Conservation (phyloP, 2,888 invertebrate genomes). For the Xestobium rufovillosum region DNA sequence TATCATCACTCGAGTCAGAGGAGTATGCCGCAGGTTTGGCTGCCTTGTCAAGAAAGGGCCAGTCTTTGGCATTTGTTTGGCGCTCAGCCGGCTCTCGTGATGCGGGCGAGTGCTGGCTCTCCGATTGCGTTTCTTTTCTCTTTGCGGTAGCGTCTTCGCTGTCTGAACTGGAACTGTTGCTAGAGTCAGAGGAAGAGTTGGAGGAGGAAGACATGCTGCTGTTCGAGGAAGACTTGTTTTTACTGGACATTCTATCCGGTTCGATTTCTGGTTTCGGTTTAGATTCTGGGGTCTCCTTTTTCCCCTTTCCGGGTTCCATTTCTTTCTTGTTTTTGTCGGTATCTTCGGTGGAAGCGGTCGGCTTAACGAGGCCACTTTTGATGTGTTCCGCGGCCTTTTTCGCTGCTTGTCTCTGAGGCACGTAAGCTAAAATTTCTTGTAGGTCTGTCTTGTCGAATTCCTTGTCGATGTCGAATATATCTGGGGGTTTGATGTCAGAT, state of each 20-base stretch:
- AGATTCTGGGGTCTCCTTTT: constrained; percentile 20
- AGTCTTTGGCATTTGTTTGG: constrained; percentile 49
- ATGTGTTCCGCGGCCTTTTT: constrained; percentile 88
- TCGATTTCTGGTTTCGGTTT: constrained; percentile 24
- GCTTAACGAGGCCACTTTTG: constrained; percentile 66
- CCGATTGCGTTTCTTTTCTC: constrained; percentile 35
- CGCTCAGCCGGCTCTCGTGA: constrained; percentile 37
- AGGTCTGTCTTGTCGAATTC: constrained; percentile 54
- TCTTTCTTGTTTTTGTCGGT: constrained; percentile 35
- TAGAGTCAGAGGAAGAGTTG: constrained; percentile 44
- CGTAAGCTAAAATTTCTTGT: constrained; percentile 66
- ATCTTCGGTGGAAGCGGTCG: constrained; percentile 32
- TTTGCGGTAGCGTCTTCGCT: constrained; percentile 47
- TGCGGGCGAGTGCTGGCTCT: constrained; percentile 34
- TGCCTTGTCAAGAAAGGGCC: constrained; percentile 75
- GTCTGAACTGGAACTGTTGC: constrained; percentile 50
- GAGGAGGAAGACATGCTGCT: constrained; percentile 48
- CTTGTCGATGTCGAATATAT: constrained; percentile 54
- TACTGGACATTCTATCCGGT: constrained; percentile 38
- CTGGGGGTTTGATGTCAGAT: constrained; percentile 41
- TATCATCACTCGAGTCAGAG: constrained; percentile 50
- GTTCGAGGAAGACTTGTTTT: constrained; percentile 50
- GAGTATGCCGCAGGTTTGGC: constrained; percentile 58
- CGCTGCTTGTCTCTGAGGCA: constrained; percentile 84
- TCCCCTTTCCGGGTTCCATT: constrained; percentile 22